These are phyloP conservation scores for Botia almorhae DNA, from an alignment of 2,797 vertebrate species.

Conservation along the genomic window DNA sequence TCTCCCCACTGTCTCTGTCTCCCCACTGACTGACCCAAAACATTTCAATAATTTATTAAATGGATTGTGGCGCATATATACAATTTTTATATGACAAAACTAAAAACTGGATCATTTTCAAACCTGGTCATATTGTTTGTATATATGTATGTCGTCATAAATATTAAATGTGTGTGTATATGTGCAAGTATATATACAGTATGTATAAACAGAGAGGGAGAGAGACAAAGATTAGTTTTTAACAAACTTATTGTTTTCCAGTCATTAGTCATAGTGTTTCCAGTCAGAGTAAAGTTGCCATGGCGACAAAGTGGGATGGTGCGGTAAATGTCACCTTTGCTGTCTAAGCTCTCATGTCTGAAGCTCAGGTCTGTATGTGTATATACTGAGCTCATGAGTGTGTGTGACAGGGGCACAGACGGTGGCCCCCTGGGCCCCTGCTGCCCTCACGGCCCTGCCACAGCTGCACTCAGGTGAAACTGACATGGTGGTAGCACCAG, in stretches of 20 bases:
- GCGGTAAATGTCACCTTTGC: conserved; percentile 88
- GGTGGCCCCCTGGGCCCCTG: conserved; percentile 52
- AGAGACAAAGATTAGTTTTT: conserved; percentile 14
- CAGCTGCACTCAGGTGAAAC: conserved; percentile 62
- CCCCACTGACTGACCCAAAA: conserved; percentile 72
- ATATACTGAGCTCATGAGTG: conserved; percentile 43
- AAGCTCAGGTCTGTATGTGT: conserved; percentile 61
- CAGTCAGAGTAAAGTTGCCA: conserved; percentile 83
- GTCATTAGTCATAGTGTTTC: too few species aligned
- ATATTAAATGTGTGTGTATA: neutral
- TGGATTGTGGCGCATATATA: conserved; percentile 74
- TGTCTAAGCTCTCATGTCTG: conserved; percentile 83
- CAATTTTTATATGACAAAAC: too few species aligned
- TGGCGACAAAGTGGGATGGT: conserved; percentile 85
- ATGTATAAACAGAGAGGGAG: neutral
- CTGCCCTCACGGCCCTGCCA: conserved; percentile 54
- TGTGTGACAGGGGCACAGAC: conserved; percentile 44
- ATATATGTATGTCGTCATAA: too few species aligned
- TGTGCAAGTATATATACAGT: neutral
- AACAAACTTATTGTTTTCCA: too few species aligned
- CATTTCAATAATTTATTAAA: conserved; percentile 87
- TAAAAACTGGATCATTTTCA: too few species aligned
- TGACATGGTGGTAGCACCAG: conserved; percentile 39
- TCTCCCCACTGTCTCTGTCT: conserved; percentile 78
- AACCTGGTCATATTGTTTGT: too few species aligned